Conservation (phyloP, 2,888 invertebrate genomes). For the Agriotes lineatus region DNA sequence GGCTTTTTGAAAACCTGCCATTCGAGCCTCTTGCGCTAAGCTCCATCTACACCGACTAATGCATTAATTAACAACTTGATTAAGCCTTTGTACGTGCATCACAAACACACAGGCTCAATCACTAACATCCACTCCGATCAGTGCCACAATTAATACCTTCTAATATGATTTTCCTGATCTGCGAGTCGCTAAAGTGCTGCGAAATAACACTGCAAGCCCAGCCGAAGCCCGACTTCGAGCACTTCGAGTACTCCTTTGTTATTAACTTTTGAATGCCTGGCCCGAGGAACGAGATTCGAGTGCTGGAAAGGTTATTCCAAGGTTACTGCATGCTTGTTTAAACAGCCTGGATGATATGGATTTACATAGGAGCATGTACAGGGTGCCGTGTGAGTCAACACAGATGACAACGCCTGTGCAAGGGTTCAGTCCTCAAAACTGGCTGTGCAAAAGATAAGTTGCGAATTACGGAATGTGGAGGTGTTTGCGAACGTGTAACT, state of each 20-base stretch:
- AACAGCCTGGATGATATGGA: neutral
- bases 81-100: slow-evolving; percentile 35
- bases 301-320: neutral
- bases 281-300: neutral
- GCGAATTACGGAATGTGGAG: no score
- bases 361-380: no score
- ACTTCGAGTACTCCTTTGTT: neutral
- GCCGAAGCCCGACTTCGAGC: no score
- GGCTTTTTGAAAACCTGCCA: neutral
- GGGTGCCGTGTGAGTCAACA: no score
- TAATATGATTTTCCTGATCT: slow-evolving; percentile 6
- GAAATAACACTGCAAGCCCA: no score
- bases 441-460: no score
- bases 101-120: slow-evolving; percentile 30
- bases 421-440: no score
- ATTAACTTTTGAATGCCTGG: neutral
- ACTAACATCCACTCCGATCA: slow-evolving; percentile 18
- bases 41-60: slow-evolving; percentile 13
- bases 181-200: no score
- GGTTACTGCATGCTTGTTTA: neutral
- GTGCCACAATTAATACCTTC: slow-evolving; percentile 21
- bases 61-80: slow-evolving; percentile 35
- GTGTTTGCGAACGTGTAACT: no score
- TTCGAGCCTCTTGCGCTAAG: slow-evolving; percentile 6
- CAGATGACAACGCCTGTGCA: no score